These are phyloP conservation scores for Capitulum mitella DNA, from an alignment of 2,888 invertebrate species.

Conservation along the genomic window DNA sequence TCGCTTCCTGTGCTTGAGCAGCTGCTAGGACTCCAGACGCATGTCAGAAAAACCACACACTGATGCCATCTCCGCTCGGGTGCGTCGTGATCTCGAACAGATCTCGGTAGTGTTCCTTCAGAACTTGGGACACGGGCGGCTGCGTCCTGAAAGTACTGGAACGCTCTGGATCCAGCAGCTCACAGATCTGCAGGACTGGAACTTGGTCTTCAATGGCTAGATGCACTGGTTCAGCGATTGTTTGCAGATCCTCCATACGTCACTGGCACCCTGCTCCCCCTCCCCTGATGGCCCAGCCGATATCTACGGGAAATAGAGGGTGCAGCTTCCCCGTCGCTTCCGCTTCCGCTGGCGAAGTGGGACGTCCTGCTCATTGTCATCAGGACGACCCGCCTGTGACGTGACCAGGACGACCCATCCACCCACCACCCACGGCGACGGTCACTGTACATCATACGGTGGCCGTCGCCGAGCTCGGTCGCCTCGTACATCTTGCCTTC, in stretches of 20 bases:
- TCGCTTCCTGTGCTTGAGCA: background rate
- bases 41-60: background rate
- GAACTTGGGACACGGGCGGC: background rate
- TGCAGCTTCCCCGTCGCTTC: background rate
- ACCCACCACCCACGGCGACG: too few species aligned
- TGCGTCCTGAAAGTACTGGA: background rate
- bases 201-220: background rate
- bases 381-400: too few species aligned
- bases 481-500: background rate
- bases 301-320: background rate
- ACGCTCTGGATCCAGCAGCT: background rate
- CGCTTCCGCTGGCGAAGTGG: background rate
- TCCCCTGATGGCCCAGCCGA: background rate
- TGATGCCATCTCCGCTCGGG: background rate
- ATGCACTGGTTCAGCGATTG: background rate
- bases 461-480: background rate
- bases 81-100: background rate
- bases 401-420: too few species aligned
- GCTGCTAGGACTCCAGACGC: background rate
- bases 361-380: background rate
- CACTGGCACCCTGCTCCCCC: background rate
- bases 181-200: background rate
- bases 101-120: background rate
- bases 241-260: too few species aligned
- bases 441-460: too few species aligned